Percentiles rank a stretch among this genome's conserved stretches.
Conservation (phyloP, 2,113 vertebrate species). For the Myotis davidii region DNA sequence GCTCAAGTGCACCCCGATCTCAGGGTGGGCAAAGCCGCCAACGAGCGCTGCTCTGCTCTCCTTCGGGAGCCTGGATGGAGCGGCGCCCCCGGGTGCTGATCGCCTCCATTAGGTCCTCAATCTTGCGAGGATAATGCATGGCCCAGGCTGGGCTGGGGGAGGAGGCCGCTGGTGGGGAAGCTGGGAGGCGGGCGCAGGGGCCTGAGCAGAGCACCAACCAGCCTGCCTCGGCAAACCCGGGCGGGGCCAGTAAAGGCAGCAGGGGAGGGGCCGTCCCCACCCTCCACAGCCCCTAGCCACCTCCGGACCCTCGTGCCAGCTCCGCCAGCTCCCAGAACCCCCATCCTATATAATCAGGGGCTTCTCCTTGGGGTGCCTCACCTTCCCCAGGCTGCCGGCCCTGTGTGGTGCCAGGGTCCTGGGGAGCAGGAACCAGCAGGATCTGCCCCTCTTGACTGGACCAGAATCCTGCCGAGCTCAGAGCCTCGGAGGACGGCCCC, state of each 20-base stretch:
- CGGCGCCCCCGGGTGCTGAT: slow-evolving; percentile 12
- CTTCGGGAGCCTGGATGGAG: slow-evolving; percentile 20
- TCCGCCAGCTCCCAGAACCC: not conserved
- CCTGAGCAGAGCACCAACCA: slow-evolving; percentile 73
- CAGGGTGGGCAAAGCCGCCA: not conserved
- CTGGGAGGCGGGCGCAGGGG: slow-evolving; percentile 32
- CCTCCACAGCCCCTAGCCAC: not conserved
- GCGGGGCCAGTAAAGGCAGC: not conserved
- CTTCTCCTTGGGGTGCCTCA: not conserved
- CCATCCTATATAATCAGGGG: too few species aligned
- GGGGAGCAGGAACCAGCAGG: not conserved
- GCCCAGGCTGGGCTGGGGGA: slow-evolving; percentile 78
- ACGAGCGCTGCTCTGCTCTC: not conserved
- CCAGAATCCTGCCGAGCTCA: not conserved
- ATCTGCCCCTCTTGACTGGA: too few species aligned
- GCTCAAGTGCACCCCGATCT: not conserved
- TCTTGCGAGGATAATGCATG: slow-evolving; percentile 89
- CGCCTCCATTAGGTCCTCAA: slow-evolving; percentile 85
- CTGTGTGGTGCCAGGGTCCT: not conserved
- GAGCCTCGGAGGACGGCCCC: not conserved
- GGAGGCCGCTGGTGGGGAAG: slow-evolving; percentile 71
- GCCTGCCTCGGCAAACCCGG: not conserved
- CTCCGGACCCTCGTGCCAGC: not conserved
- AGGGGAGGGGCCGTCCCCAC: not conserved
- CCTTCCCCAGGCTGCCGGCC: not conserved